phyloP scores from a whole-genome alignment of 2,113 vertebrate species.

The Hoplias malabaricus region DNA sequence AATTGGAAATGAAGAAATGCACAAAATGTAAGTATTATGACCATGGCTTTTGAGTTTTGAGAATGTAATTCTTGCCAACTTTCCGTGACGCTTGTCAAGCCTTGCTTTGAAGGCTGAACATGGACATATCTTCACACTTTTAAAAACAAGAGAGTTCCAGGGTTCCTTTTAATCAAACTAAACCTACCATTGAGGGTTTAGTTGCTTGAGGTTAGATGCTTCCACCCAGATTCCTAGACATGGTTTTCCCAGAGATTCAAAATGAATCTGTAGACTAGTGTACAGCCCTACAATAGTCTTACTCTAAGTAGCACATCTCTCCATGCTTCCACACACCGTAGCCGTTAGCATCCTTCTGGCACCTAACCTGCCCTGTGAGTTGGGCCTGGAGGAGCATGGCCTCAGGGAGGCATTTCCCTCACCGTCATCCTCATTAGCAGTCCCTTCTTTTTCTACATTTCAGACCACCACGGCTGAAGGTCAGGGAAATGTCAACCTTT shows the following conservation, averaged over 20 bases:
- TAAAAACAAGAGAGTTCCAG: not conserved
- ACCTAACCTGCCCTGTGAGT: not conserved
- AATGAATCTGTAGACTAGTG: not conserved
- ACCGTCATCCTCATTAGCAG: slow-evolving; percentile 56
- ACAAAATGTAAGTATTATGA: no score
- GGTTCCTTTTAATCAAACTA: not conserved
- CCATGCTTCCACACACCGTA: not conserved
- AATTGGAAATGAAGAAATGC: no score
- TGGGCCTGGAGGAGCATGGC: slow-evolving; percentile 6
- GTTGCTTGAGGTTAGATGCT: not conserved
- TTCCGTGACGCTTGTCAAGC: not conserved
- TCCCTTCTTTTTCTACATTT: slow-evolving; percentile 51
- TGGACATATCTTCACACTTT: no score
- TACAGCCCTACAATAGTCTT: not conserved
- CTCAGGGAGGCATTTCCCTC: slow-evolving; percentile 36
- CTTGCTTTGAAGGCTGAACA: not conserved
- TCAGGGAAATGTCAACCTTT: slow-evolving; percentile 57
- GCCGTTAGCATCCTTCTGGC: slow-evolving; percentile 18
- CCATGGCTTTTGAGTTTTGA: no score
- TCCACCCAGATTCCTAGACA: not conserved
- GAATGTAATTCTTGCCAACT: no score
- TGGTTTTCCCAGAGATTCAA: not conserved
- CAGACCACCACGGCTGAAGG: slow-evolving; percentile 58
- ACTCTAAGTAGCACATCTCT: not conserved
- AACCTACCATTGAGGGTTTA: no score